A percentile compares a stretch with the other conserved stretches of the same genome.
phyloP scores from a whole-genome alignment of 1,140 invertebrate genomes.

The Drosophila persimilis region DNA sequence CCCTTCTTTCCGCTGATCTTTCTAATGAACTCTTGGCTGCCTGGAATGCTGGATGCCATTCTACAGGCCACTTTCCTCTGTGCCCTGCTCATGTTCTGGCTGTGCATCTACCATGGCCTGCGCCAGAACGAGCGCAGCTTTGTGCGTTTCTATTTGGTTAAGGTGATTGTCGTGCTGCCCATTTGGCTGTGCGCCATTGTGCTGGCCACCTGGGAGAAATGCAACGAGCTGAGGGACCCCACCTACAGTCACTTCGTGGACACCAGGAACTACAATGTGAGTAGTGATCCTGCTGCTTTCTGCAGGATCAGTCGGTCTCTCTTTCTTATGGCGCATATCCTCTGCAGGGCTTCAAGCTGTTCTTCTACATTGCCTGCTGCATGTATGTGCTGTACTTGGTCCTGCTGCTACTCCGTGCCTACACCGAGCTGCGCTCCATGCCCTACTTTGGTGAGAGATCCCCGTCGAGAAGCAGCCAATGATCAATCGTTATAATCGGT shows the following conservation, averaged over 20 bases:
- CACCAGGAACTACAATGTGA: constrained; percentile 94
- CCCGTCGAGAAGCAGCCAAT: neutral
- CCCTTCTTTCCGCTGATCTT: constrained; percentile 96
- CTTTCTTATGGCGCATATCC: no score
- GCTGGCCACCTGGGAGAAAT: constrained; percentile 94
- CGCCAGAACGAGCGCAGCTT: constrained; percentile 95
- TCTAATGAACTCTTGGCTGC: constrained; percentile 94
- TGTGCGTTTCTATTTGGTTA: constrained; percentile 95
- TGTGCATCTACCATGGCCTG: constrained; percentile 93
- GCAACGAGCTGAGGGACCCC: constrained; percentile 94
- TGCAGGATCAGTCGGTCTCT: no score
- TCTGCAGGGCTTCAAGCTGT: constrained; percentile 89
- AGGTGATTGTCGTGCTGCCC: constrained; percentile 93
- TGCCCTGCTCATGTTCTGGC: constrained; percentile 95
- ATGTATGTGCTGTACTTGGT: constrained; percentile 94
- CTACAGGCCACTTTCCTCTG: constrained; percentile 96
- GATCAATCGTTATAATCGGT: neutral
- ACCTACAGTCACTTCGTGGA: constrained; percentile 96
- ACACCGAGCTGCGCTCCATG: constrained; percentile 97
- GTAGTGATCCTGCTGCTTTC: constrained; percentile 28
- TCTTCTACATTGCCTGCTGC: constrained; percentile 93
- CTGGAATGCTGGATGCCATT: constrained; percentile 94
- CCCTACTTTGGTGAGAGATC: constrained; percentile 94
- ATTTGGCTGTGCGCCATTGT: constrained; percentile 94
- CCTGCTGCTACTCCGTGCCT: constrained; percentile 93